phyloP scores from a whole-genome alignment of 2,113 vertebrate species.

The Oryzias curvinotus region DNA sequence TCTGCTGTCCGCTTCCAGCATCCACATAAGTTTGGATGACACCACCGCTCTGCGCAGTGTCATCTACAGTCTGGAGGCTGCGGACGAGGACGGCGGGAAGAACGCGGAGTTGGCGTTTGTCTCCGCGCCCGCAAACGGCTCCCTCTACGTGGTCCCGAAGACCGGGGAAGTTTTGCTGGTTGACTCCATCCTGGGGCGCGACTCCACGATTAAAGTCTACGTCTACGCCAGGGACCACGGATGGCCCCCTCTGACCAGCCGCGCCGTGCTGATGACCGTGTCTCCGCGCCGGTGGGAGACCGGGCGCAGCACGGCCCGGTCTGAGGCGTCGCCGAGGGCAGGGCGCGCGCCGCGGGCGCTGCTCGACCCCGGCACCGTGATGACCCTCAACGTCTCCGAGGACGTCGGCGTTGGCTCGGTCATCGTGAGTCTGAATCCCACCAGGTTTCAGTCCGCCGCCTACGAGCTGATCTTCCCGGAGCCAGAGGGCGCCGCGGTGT shows the following conservation, averaged over 20 bases:
- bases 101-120: conserved; percentile 85
- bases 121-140: conserved; percentile 77
- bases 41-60: conserved; percentile 80
- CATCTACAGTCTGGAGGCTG: conserved; percentile 77
- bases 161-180: conserved; percentile 85
- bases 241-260: conserved; percentile 79
- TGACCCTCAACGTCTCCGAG: conserved; percentile 81
- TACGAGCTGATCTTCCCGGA: conserved; percentile 82
- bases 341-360: conserved; percentile 69
- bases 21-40: conserved; percentile 81
- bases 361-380: conserved; percentile 60
- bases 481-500: conserved; percentile 73
- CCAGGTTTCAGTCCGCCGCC: conserved; percentile 71
- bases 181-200: conserved; percentile 82
- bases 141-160: conserved; percentile 87
- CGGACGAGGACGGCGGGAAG: conserved; percentile 81
- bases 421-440: conserved; percentile 74
- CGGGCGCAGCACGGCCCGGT: conserved; percentile 5
- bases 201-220: conserved; percentile 71
- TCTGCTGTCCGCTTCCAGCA: conserved; percentile 63
- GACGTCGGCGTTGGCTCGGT: conserved; percentile 78
- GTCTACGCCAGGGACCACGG: conserved; percentile 84
- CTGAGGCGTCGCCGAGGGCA: conserved; percentile 11
- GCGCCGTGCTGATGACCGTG: conserved; percentile 73
- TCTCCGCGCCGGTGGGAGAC: conserved; percentile 73